Evolutionary conservation across 2,888 invertebrate genomes (phyloP).

Genomic region (Gryllus longicercus): DNA sequence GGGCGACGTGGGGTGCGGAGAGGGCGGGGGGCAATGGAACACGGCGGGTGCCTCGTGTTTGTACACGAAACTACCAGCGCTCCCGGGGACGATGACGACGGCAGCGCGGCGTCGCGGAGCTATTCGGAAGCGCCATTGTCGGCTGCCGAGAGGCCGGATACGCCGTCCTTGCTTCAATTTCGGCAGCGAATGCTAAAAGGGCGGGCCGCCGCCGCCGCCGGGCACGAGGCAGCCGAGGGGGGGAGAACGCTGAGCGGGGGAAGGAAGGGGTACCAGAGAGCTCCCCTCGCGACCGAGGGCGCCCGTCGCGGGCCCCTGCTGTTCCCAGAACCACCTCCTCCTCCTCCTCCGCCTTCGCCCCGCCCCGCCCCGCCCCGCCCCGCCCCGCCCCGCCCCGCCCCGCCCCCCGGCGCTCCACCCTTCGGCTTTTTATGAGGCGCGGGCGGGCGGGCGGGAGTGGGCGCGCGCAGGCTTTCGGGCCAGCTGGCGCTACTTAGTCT

Average conservation of each 20-base stretch:
- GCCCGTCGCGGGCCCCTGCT: too few species aligned
- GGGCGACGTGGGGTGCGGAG: background rate
- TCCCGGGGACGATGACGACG: background rate
- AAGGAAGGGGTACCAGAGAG: background rate
- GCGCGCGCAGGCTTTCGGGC: background rate
- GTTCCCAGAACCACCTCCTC: background rate
- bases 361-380: background rate
- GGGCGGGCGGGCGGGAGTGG: background rate
- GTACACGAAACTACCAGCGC: background rate
- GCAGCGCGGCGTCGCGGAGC: background rate
- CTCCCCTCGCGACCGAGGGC: too few species aligned
- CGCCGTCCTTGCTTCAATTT: background rate
- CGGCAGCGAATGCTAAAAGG: conserved; percentile 1
- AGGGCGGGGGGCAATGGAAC: background rate
- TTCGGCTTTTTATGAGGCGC: background rate
- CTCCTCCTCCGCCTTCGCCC: background rate
- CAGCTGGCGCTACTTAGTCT: conserved; percentile 17
- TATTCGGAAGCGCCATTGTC: conserved; percentile 2
- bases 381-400: background rate
- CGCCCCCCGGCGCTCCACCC: background rate
- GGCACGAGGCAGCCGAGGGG: background rate
- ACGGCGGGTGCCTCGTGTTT: background rate
- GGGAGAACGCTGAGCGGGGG: background rate
- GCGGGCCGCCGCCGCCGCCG: background rate
- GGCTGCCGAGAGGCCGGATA: background rate